Evolutionary conservation across 2,797 vertebrate genomes (phyloP).

Genomic region (Iguana delicatissima): DNA sequence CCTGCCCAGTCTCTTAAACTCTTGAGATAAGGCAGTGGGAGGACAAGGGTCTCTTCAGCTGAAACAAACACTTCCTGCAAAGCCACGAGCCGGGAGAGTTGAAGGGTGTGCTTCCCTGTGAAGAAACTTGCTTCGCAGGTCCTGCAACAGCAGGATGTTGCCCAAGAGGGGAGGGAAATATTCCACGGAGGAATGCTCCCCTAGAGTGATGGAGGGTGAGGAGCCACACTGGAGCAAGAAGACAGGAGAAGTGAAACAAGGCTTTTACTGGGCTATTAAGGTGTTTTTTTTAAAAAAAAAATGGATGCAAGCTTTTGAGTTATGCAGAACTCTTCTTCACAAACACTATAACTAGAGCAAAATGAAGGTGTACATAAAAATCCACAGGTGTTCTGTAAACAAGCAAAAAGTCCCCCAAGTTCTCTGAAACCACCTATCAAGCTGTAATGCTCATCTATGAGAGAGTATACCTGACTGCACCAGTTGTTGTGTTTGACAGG

Average conservation of each 20-base stretch:
- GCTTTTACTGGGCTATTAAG: background rate
- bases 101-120: background rate
- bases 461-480: background rate
- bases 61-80: background rate
- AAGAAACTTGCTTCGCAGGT: conserved; percentile 3
- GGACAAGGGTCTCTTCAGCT: background rate
- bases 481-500: no score
- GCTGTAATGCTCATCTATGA: no score
- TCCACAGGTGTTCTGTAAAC: background rate
- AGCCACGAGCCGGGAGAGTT: background rate
- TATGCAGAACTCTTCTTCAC: background rate
- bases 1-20: background rate
- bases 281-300: background rate
- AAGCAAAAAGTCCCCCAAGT: background rate
- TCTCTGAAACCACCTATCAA: background rate
- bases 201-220: background rate
- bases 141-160: background rate
- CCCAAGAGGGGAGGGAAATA: background rate
- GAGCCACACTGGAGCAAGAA: background rate
- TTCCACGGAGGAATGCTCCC: background rate
- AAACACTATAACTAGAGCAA: background rate
- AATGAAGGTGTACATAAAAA: background rate
- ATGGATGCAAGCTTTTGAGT: background rate
- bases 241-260: background rate
- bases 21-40: no score